Conservation (phyloP, 2,113 vertebrate genomes). For the Actenoides lindsayi region DNA sequence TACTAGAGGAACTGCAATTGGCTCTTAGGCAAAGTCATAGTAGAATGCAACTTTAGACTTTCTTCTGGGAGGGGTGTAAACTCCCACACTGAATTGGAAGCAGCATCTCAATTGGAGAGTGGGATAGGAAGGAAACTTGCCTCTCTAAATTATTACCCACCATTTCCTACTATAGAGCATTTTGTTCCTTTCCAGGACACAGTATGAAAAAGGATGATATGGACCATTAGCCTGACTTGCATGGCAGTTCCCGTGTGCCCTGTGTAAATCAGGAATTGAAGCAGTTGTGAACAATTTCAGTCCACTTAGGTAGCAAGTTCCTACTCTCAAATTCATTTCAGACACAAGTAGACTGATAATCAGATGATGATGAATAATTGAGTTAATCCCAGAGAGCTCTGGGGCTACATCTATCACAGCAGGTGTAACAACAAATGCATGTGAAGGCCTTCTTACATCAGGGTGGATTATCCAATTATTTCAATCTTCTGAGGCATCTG, state of each 20-base stretch:
- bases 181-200: neutral
- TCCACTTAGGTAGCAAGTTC: neutral
- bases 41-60: neutral
- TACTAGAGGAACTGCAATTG: neutral
- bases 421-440: neutral
- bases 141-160: neutral
- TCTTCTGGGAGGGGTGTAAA: neutral
- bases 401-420: neutral
- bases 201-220: neutral
- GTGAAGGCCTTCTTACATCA: neutral
- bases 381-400: constrained; percentile 10
- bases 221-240: neutral
- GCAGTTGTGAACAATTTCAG: neutral
- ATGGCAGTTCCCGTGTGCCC: neutral
- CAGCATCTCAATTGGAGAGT: accelerated
- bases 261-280: neutral
- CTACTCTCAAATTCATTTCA: neutral
- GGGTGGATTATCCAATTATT: neutral
- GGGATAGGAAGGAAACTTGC: neutral
- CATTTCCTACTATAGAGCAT: neutral
- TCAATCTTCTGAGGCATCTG: neutral
- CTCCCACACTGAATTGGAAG: neutral
- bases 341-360: neutral
- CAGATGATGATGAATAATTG: constrained; percentile 4
- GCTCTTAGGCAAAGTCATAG: neutral